Base-by-base conservation (phyloP, 2,888 invertebrate species). In the Operophtera brumata region DNA sequence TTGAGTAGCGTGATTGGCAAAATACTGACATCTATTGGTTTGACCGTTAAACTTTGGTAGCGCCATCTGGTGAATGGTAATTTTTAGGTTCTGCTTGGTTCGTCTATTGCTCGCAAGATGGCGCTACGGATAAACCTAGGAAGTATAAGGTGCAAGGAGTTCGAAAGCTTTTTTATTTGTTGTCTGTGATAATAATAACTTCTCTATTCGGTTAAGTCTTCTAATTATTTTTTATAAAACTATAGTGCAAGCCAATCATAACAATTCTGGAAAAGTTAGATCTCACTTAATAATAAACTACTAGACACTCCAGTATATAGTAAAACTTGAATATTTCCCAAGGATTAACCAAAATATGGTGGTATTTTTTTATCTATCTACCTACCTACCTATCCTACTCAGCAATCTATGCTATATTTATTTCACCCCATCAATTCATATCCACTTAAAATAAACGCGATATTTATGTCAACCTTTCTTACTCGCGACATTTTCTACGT, bases 51-150 rank as follows among this genome's bases (percentile, higher is more conserved):
- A 14, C 1, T 7, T 6, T 53, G 9, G 20, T 9, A 49, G 40
- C 55, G 65, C 48, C 63, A 59, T 59, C 64, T 65, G 52, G 47
- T n/a, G 44, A 8, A 0, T 8, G 0, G 1, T 4, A 11, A n/a
- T 12, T 20, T 20, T 2, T 2, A 20, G 20, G 20, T 20, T 20
- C 20, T 20, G 1, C 28, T 28, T 39, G 9, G 43, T 56, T 47
- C 6, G 3, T 14, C 10, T 35, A 8, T 7, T 25, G 3, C 2
- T 20, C 30, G 11, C 5, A 46, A 67, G 72, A 65, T 73, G 67
- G 65, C 74, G 61, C 50, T 62, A 10, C 6, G 1, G 14, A 50
- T 13, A 13, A n/a, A n/a, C n/a, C n/a, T n/a, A n/a, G n/a, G n/a
- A n/a, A n/a, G n/a, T n/a, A n/a, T n/a, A n/a, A n/a, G 10, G 9